Evolutionary conservation across 1,140 invertebrate genomes (phyloP), one percentile per base, ranked within the genome.

Genomic region (Drosophila funebris): DNA sequence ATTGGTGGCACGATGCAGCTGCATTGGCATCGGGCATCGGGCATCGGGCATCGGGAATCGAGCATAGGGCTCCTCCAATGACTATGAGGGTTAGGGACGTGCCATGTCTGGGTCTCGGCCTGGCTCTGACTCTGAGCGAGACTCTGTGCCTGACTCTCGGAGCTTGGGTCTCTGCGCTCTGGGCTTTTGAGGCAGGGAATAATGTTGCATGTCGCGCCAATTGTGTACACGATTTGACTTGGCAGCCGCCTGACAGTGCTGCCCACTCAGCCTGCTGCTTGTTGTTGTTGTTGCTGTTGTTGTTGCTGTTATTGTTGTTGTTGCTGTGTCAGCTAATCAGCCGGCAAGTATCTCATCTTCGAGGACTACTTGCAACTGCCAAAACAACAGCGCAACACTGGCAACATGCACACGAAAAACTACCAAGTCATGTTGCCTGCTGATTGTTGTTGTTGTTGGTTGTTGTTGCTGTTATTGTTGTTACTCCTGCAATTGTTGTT

Each of bases 151-250:
- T 11, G 41, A 22, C 44, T 48, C 8, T 8, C 24, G 5, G 37
- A 24, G 33, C 33, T 62, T 53, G 64, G 62, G 62, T 56, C 64
- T 58, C 39, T 39, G 62, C 44, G 27, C 54, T 43, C 24, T 22
- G 20, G 16, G 58, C 18, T 33, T 22, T 37, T 37, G 56, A 36
- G 29, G 36, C 31, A 67, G 70, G 77, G 77, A 89, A 84, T 84
- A 89, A 85, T 90, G 84, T 89, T 89, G 84, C 84, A 89, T 89
- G 84, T 89, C 85, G 84, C 85, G 84, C 84, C 85, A 89, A 89
- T 89, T 89, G 85, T 89, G 84, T 90, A 89, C 84, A 89, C 84
- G 85, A 89, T 89, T 89, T 89, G 84, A 89, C 84, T 88, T 88
- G 84, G 80, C 84, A 87, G 82, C 83, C 82, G 82, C 70, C 82